Evolutionary conservation across 2,888 invertebrate species (phyloP).

Genomic region (Cacoxenus indagator): DNA sequence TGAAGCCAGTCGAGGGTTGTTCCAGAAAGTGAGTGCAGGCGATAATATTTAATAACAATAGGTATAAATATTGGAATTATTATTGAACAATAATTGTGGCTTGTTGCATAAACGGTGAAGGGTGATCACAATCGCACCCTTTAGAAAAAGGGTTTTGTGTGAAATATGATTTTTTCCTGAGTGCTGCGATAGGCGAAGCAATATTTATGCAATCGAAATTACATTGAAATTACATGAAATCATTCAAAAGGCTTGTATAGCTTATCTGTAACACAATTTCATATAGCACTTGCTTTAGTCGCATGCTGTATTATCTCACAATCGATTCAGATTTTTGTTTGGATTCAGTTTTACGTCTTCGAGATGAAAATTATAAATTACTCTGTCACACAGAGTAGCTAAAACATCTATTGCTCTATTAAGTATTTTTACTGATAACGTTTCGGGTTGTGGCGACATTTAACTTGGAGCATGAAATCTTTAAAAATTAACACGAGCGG

Average conservation of each 20-base stretch:
- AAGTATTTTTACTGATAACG: background rate
- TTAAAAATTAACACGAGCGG: background rate
- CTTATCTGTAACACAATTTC: conserved; percentile 1
- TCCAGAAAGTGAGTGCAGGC: conserved; percentile 4
- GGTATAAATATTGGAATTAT: conserved; percentile 60
- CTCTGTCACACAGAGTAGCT: background rate
- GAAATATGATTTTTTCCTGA: conserved; percentile 21
- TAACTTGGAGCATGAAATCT: background rate
- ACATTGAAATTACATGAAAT: background rate
- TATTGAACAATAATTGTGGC: conserved; percentile 50
- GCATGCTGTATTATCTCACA: background rate
- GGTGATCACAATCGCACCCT: conserved; percentile 23
- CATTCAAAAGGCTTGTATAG: background rate
- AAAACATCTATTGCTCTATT: background rate
- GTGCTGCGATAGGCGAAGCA: no score
- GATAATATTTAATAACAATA: conserved; percentile 63
- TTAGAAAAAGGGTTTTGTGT: conserved; percentile 21
- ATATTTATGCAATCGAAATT: no score
- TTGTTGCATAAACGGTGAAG: conserved; percentile 29
- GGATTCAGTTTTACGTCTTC: background rate
- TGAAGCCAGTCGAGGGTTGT: background rate
- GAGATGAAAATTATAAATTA: background rate
- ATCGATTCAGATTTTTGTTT: background rate
- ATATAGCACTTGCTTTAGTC: background rate
- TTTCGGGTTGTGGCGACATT: background rate